These are phyloP conservation scores for Microtus pennsylvanicus DNA, from an alignment of 2,113 vertebrate genomes.

Conservation along the genomic window DNA sequence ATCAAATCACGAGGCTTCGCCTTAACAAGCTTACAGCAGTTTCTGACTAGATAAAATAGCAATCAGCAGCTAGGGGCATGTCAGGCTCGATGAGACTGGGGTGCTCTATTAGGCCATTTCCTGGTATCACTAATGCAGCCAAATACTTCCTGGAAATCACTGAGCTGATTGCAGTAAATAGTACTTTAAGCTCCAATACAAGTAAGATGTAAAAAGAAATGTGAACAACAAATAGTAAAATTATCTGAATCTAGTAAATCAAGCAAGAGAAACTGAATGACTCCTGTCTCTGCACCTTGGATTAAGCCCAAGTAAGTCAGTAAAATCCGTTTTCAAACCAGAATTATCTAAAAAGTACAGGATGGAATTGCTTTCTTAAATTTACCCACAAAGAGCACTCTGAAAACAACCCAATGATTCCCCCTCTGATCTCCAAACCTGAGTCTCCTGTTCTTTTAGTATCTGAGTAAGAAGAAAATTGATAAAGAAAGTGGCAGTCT, in stretches of 20 bases:
- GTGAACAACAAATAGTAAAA: constrained; percentile 55
- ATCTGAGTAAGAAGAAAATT: neutral
- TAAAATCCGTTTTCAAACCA: constrained; percentile 58
- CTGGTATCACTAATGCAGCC: constrained; percentile 65
- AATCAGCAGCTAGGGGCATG: constrained; percentile 12
- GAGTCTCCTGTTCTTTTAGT: neutral
- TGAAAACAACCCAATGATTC: constrained; percentile 27
- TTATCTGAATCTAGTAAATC: constrained; percentile 57
- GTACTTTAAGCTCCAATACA: constrained; percentile 45
- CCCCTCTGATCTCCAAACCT: neutral
- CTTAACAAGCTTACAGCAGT: constrained; percentile 26
- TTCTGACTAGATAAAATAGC: constrained; percentile 65
- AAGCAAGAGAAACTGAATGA: constrained; percentile 43
- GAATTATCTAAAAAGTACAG: constrained; percentile 43
- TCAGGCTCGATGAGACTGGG: constrained; percentile 36
- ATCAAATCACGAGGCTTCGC: neutral
- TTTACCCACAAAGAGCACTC: neutral
- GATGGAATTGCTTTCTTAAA: constrained; percentile 49
- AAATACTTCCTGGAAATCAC: constrained; percentile 68
- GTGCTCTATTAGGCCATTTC: constrained; percentile 67
- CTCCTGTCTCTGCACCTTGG: constrained; percentile 60
- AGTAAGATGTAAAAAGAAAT: constrained; percentile 67
- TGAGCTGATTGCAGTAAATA: constrained; percentile 61
- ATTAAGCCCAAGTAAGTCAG: constrained; percentile 60
- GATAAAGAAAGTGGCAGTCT: constrained; percentile 2